Evolutionary conservation across 1,140 invertebrate species (phyloP), one percentile per base, ranked within the genome.

Genomic region (Meloidogyne hapla): DNA sequence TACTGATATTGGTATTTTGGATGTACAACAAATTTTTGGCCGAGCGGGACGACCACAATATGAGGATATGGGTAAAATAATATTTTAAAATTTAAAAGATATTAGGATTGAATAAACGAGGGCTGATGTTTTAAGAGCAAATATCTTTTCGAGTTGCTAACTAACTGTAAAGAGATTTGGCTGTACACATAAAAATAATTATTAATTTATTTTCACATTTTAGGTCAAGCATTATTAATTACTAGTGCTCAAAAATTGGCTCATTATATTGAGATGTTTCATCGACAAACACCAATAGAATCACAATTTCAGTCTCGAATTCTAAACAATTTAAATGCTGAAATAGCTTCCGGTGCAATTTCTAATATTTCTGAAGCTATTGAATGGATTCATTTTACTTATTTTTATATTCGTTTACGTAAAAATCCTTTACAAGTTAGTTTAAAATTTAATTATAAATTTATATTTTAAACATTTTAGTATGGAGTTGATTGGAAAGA

Each of bases 21-120:
- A 99, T 89, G 96, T 99, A 10, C 90, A 98, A 75, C 97, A 99
- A 91, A 99, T 99, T 78, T 99, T 99, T 89, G 97, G 97, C 72
- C 91, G 97, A 65, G 97, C 97, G 25, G 97, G 97, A 56, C 91
- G 92, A 38, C 96, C 96, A 0, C 91, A 91, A 85, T 91, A 84
- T 86, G 95, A 99, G 76, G 88, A 83, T 48, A 88, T 85, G 78
- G 90, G 82, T 75, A 56, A 38, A 70, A 8, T 1, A 23, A 12
- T 9, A 71, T 2, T 13, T 8, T 56, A 33, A 26, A 6, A 28
- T 56, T 48, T 61, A 4, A 56, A 15, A n/a, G n/a, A n/a, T n/a
- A n/a, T n/a, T n/a, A n/a, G n/a, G n/a, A n/a, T n/a, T n/a, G n/a
- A n/a, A n/a, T n/a, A n/a, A n/a, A n/a, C n/a, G n/a, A n/a, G n/a